Conservation (phyloP, 2,888 invertebrate species). For the Phyto melanocephala region DNA sequence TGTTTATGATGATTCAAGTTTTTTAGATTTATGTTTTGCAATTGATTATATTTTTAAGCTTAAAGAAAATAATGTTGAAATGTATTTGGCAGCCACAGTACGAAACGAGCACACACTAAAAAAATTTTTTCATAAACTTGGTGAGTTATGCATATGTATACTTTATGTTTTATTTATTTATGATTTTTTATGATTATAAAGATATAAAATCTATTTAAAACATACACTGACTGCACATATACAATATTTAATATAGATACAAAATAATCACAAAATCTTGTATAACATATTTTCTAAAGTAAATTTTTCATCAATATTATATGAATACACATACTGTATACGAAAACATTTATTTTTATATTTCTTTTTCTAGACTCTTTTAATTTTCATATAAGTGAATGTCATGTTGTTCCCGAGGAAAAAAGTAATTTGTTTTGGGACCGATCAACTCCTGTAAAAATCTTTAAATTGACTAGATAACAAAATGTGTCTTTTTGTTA, state of each 20-base stretch:
- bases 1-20: conserved; percentile 81
- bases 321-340: too few relatives aligned
- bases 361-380: conserved; percentile 38
- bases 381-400: conserved; percentile 53
- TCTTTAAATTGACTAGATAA: conserved; percentile 66
- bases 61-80: conserved; percentile 73
- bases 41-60: conserved; percentile 78
- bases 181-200: too few relatives aligned
- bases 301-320: too few relatives aligned
- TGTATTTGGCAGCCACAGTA: conserved; percentile 82
- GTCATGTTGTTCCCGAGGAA: conserved; percentile 54
- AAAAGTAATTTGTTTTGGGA: conserved; percentile 69
- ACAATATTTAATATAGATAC: too few relatives aligned
- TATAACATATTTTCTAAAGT: too few relatives aligned
- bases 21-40: conserved; percentile 79
- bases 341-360: too few relatives aligned
- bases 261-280: too few relatives aligned
- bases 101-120: conserved; percentile 83
- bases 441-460: conserved; percentile 67
- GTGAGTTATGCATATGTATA: conserved; percentile 77
- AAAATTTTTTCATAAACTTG: conserved; percentile 81
- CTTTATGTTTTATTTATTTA: too few relatives aligned
- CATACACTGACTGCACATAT: too few relatives aligned
- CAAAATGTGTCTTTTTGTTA: background rate
- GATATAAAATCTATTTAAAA: too few relatives aligned